Conservation (phyloP, 2,113 vertebrate species). For the Hepsetus odoe region DNA sequence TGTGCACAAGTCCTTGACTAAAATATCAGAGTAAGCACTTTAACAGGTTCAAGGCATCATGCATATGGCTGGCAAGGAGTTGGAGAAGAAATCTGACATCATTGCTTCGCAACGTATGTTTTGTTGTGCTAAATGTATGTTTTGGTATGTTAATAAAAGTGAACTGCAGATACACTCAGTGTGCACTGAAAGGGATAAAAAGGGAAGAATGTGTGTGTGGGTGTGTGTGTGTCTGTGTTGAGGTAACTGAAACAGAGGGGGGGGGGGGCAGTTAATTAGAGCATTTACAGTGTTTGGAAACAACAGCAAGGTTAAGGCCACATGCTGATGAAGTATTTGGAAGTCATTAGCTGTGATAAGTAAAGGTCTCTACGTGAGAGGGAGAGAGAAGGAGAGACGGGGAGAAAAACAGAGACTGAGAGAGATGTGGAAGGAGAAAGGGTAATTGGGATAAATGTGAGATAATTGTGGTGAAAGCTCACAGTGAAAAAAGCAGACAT, state of each 20-base stretch:
- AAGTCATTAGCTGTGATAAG: constrained; percentile 77
- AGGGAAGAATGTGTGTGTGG: background rate
- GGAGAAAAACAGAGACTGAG: constrained; percentile 44
- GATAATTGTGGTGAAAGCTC: constrained; percentile 6
- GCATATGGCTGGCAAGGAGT: constrained; percentile 10
- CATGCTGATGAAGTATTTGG: constrained; percentile 86
- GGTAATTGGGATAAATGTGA: constrained; percentile 28
- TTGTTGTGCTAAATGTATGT: too few relatives aligned
- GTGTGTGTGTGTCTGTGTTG: constrained; percentile 35
- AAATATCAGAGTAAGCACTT: constrained; percentile 46
- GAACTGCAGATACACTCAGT: background rate
- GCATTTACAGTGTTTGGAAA: constrained; percentile 89
- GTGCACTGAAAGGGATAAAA: constrained; percentile 15
- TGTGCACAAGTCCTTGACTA: constrained; percentile 47
- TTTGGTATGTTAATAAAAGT: too few relatives aligned
- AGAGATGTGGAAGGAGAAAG: constrained; percentile 49
- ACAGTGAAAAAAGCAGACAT: background rate
- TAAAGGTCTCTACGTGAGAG: constrained; percentile 45
- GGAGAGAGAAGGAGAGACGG: constrained; percentile 29
- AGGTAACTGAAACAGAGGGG: constrained; percentile 43
- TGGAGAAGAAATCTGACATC: constrained; percentile 8
- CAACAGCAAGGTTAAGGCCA: constrained; percentile 86
- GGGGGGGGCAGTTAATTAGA: constrained; percentile 82
- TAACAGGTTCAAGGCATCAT: constrained; percentile 24
- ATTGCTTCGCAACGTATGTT: background rate